Base-by-base conservation (phyloP, 2,113 vertebrate species). In the Halcyon malimbica region DNA sequence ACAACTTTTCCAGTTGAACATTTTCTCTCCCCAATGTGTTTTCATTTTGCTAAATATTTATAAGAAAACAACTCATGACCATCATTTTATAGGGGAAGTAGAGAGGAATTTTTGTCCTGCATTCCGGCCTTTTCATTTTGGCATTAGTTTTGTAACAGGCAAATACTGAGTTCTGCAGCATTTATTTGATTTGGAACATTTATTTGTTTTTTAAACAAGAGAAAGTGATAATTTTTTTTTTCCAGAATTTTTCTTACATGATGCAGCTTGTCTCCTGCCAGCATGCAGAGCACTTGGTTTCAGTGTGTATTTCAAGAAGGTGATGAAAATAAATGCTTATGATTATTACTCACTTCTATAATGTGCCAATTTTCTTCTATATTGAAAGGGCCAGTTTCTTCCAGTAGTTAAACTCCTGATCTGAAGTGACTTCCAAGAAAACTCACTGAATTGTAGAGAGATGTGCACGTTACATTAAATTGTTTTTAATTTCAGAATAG, bases 11-110 rank as follows among this genome's bases (percentile, higher is more conserved):
- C 10, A 5, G 28, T 70, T 63, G 13, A 33, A 26, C 4, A 1
- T 59, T 37, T 75, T 59, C 6, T 3, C 1, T 71, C 21, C 20
- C 6, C 31, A 2, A 0, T 6, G 3, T 46, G 8, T 46, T 21
- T 93, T 82, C 11, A 24, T 91, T 87, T 81, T 75, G 35, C 35
- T 18, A 35, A 33, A 28, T 81, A 56, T 37, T 73, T 59, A 21
- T 24, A n/a, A 65, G 54, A 69, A 81, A 74, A 60, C 17, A 78
- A 31, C 12, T 13, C 9, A 19, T 75, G 16, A 42, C 29, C 2
- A 23, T 90, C 18, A 18, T 5, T 70, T 39, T 23, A 18, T 28
- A 71, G 53, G 42, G 37, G 44, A 42, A 54, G 5, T 39, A 51
- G 54, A 83, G 25, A 11, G 53, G 23, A 73, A 9, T 28, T 73